phyloP scores from a whole-genome alignment of 2,797 vertebrate genomes.

The Limnodromus scolopaceus region DNA sequence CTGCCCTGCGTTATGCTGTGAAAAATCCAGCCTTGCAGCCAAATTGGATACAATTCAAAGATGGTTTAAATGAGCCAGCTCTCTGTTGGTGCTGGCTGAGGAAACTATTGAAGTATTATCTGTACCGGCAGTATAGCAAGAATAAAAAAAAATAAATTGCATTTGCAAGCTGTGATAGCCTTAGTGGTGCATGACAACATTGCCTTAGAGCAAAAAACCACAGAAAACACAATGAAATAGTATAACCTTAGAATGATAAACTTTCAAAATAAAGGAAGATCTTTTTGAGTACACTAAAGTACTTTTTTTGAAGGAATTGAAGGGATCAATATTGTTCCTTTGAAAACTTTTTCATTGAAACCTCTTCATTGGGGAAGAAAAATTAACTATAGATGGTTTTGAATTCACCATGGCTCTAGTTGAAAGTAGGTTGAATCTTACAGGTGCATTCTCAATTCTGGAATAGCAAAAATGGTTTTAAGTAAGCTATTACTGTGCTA shows the following conservation, averaged over 20 bases:
- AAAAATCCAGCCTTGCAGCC: slow-evolving; percentile 11
- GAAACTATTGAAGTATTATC: slow-evolving; percentile 12
- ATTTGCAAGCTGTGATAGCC: slow-evolving; percentile 26
- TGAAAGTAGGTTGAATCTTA: neutral
- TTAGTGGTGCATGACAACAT: neutral
- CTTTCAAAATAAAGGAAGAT: neutral
- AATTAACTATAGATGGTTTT: neutral
- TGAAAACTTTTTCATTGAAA: neutral
- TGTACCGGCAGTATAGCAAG: neutral
- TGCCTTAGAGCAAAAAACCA: neutral
- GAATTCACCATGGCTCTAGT: neutral
- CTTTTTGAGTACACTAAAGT: neutral
- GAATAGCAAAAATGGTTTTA: neutral
- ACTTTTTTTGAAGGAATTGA: neutral
- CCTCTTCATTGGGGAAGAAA: rapidly evolving
- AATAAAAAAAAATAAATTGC: neutral
- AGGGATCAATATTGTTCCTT: neutral
- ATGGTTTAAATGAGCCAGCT: slow-evolving; percentile 6
- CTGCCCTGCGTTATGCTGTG: neutral
- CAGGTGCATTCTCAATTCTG: neutral
- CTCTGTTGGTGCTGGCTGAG: slow-evolving; percentile 39
- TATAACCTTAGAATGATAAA: neutral
- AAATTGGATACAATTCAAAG: slow-evolving; percentile 35
- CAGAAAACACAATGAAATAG: neutral
- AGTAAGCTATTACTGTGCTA: neutral